phyloP scores from a whole-genome alignment of 2,888 invertebrate species.

The Zaprionus lineosus region DNA sequence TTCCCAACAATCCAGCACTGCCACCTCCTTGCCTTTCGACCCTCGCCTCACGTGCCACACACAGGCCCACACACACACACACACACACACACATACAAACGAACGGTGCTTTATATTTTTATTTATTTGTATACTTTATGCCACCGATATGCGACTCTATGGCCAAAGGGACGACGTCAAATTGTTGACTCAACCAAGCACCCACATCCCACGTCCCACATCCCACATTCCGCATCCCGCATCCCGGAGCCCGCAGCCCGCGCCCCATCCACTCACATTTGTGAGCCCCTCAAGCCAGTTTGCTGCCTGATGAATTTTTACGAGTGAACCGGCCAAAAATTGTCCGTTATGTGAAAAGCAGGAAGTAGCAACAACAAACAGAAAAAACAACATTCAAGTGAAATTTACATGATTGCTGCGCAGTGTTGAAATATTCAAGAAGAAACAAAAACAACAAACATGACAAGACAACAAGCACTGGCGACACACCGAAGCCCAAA shows the following conservation, averaged over 20 bases:
- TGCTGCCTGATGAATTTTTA: conserved; percentile 47
- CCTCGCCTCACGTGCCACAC: background rate
- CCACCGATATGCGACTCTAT: conserved; percentile 51
- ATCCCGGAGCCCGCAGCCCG: background rate
- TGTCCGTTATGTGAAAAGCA: conserved; percentile 26
- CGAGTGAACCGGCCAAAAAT: conserved; percentile 25
- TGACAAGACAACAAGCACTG: background rate
- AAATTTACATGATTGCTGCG: conserved; percentile 53
- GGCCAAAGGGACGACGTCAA: conserved; percentile 23
- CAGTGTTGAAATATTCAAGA: conserved; percentile 45
- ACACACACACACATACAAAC: background rate
- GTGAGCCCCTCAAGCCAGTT: conserved; percentile 15
- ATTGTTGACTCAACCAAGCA: conserved; percentile 65
- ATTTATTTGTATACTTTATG: conserved; percentile 73
- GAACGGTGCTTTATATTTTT: conserved; percentile 48
- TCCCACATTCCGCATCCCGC: background rate
- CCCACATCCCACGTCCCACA: conserved; percentile 15
- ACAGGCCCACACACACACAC: background rate
- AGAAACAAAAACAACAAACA: conserved; percentile 6
- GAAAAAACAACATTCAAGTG: conserved; percentile 8
- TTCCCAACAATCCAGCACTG: background rate
- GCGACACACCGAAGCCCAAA: background rate
- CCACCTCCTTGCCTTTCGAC: background rate
- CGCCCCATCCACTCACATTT: background rate
- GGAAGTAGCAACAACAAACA: conserved; percentile 14